Evolutionary conservation across 2,113 vertebrate genomes (phyloP).

Genomic region (Nymphicus hollandicus): DNA sequence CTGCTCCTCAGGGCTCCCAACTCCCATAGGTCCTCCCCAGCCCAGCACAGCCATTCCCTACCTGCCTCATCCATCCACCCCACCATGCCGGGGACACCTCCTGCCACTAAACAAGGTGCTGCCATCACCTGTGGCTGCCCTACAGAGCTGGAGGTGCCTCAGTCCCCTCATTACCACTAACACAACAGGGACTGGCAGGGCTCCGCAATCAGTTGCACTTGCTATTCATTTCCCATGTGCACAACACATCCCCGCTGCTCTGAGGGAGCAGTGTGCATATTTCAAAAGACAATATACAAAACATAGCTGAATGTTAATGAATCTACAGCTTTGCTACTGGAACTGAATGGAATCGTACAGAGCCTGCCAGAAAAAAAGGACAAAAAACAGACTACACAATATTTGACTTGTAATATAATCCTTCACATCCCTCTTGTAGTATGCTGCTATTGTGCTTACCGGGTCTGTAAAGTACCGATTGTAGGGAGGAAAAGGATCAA

Average conservation of each 20-base stretch:
- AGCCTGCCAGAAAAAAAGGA: background rate
- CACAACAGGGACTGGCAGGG: background rate
- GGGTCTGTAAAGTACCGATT: background rate
- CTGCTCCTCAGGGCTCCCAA: background rate
- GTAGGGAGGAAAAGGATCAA: background rate
- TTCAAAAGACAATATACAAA: slow-evolving; percentile 29
- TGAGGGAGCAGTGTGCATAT: background rate
- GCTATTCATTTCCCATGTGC: slow-evolving; percentile 32
- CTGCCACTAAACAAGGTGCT: background rate
- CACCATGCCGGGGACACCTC: background rate
- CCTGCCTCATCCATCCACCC: background rate
- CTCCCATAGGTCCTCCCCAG: background rate
- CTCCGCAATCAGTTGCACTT: background rate
- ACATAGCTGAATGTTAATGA: slow-evolving; percentile 45
- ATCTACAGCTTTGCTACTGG: background rate
- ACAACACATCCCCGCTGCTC: background rate
- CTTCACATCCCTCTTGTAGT: background rate
- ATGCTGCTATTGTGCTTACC: background rate
- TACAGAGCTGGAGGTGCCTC: background rate
- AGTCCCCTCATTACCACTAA: fast-evolving
- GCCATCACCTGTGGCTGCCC: background rate
- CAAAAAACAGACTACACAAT: background rate
- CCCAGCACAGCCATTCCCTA: background rate
- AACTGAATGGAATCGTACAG: background rate
- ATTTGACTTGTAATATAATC: slow-evolving; percentile 7